phyloP scores from a whole-genome alignment of 2,113 vertebrate species.

The Lonchura striata region DNA sequence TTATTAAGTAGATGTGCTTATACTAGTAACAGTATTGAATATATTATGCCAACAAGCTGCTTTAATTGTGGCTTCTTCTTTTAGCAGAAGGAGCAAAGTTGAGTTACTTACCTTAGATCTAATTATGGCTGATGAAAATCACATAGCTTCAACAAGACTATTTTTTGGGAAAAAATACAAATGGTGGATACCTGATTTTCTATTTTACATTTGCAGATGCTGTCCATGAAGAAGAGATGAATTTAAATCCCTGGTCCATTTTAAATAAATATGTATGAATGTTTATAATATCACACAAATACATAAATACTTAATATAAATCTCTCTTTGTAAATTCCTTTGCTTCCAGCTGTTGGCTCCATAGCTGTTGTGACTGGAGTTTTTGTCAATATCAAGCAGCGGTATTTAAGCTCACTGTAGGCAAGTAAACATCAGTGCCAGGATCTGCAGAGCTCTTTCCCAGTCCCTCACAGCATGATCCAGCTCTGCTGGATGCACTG shows the following conservation, averaged over 20 bases:
- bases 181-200: not conserved
- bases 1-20: not conserved
- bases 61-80: not conserved
- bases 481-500: not conserved
- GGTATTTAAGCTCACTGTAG: not conserved
- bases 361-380: not conserved
- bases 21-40: not conserved
- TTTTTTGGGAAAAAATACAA: not conserved
- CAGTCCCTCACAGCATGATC: fast-evolving
- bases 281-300: not conserved
- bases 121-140: not conserved
- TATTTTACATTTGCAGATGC: not conserved
- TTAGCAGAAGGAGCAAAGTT: not conserved
- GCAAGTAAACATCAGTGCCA: not conserved
- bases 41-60: not conserved
- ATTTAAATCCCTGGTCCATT: not conserved
- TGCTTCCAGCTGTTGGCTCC: not conserved
- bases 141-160: not conserved
- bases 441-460: not conserved
- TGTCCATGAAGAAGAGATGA: not conserved
- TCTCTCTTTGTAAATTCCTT: not conserved
- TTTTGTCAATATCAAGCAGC: not conserved
- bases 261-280: not conserved
- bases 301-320: not conserved
- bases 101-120: not conserved